Evolutionary conservation across 2,888 invertebrate genomes (phyloP).

Genomic region (Erynnis tages): DNA sequence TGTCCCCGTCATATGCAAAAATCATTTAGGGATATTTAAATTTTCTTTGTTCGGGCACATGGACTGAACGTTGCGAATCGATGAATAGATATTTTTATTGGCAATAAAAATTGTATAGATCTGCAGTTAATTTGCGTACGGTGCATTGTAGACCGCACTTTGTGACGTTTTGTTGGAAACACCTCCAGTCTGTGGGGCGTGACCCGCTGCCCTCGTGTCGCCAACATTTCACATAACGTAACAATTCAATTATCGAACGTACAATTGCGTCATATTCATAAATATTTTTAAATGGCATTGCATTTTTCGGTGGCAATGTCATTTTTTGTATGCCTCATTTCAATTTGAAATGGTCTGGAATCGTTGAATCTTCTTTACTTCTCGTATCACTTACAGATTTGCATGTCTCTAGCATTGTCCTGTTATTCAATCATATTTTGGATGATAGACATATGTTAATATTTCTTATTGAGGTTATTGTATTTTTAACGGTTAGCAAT

Average conservation of each 20-base stretch:
- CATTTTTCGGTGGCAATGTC: constrained; percentile 63
- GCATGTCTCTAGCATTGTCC: constrained; percentile 61
- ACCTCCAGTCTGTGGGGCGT: constrained; percentile 63
- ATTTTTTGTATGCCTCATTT: constrained; percentile 60
- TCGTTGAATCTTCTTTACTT: constrained; percentile 34
- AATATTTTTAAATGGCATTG: constrained; percentile 36
- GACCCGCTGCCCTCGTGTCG: constrained; percentile 67
- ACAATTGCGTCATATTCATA: constrained; percentile 39
- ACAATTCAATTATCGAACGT: constrained; percentile 50
- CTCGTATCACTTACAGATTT: constrained; percentile 69
- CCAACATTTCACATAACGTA: constrained; percentile 36
- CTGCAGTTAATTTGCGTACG: constrained; percentile 77
- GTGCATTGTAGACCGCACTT: constrained; percentile 68
- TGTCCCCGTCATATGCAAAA: constrained; percentile 70
- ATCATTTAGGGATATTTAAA: constrained; percentile 76
- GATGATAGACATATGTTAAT: constrained; percentile 78
- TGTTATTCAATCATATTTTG: constrained; percentile 70
- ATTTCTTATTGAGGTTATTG: constrained; percentile 49
- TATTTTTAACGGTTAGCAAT: constrained; percentile 50
- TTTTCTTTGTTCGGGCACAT: constrained; percentile 68
- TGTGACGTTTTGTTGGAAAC: constrained; percentile 50
- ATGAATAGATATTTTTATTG: constrained; percentile 70
- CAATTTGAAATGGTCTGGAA: constrained; percentile 52
- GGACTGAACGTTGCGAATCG: constrained; percentile 65
- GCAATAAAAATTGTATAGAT: constrained; percentile 71